Evolutionary conservation across 1,140 invertebrate genomes (phyloP).

Genomic region (Saccostrea glomerata): DNA sequence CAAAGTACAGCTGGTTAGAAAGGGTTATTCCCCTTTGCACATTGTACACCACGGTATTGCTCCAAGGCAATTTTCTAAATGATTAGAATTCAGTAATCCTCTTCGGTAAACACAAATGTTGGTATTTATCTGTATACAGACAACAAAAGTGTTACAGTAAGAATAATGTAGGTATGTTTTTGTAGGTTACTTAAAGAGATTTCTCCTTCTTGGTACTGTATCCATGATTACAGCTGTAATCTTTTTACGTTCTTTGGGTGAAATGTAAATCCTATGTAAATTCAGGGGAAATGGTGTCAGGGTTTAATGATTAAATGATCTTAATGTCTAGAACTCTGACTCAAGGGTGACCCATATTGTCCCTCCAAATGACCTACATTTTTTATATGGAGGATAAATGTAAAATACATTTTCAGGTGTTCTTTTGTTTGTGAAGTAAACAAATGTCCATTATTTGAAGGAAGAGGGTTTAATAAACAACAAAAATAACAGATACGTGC

Average conservation of each 20-base stretch:
- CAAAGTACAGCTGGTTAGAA: background rate
- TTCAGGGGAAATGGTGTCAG: background rate
- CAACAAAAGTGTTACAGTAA: background rate
- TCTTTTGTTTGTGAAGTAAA: background rate
- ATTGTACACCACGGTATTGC: background rate
- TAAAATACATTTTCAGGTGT: background rate
- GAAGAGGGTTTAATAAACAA: background rate
- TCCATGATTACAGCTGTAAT: background rate
- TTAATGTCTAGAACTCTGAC: background rate
- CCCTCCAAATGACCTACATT: background rate
- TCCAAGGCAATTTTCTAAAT: background rate
- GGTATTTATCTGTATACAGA: background rate
- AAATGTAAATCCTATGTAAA: background rate
- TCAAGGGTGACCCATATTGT: background rate
- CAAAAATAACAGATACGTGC: too few relatives aligned
- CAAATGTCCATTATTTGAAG: background rate
- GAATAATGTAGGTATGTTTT: background rate
- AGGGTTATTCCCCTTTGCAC: background rate
- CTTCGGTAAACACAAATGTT: conserved; percentile 1
- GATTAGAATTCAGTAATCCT: background rate
- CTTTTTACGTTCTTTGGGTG: background rate
- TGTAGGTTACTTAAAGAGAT: background rate
- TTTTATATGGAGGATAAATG: background rate
- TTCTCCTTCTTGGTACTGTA: background rate
- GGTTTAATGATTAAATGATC: conserved; percentile 11